Evolutionary conservation across 2,113 vertebrate species (phyloP).

Genomic region (Pica pica): DNA sequence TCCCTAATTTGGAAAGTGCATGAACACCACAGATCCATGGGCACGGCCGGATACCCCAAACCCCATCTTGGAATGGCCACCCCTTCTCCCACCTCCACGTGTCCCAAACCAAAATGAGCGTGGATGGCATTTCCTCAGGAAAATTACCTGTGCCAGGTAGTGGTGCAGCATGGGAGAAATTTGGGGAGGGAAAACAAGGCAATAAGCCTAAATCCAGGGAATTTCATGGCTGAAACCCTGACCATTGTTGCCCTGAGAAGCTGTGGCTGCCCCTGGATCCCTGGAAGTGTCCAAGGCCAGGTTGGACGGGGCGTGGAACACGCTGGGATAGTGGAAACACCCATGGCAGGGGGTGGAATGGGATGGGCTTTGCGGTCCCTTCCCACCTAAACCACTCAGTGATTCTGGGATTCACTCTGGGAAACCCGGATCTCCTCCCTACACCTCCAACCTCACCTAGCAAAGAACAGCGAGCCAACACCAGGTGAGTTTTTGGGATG

Average conservation of each 20-base stretch:
- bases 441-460: background rate
- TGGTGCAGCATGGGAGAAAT: background rate
- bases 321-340: rapidly evolving
- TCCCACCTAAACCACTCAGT: rapidly evolving
- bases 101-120: background rate
- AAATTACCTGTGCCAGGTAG: background rate
- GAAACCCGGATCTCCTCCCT: background rate
- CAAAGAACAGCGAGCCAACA: background rate
- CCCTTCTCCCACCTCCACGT: background rate
- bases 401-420: background rate
- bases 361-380: background rate
- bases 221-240: background rate
- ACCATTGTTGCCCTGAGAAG: rapidly evolving
- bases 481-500: background rate
- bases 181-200: background rate
- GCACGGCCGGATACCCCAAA: background rate
- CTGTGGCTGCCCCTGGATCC: background rate
- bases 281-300: background rate
- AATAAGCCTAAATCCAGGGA: background rate
- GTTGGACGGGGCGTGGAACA: background rate
- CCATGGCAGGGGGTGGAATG: rapidly evolving
- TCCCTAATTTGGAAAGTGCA: background rate
- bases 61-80: background rate
- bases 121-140: background rate
- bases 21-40: background rate